Conservation (phyloP, 2,797 vertebrate species). For the Emys orbicularis region DNA sequence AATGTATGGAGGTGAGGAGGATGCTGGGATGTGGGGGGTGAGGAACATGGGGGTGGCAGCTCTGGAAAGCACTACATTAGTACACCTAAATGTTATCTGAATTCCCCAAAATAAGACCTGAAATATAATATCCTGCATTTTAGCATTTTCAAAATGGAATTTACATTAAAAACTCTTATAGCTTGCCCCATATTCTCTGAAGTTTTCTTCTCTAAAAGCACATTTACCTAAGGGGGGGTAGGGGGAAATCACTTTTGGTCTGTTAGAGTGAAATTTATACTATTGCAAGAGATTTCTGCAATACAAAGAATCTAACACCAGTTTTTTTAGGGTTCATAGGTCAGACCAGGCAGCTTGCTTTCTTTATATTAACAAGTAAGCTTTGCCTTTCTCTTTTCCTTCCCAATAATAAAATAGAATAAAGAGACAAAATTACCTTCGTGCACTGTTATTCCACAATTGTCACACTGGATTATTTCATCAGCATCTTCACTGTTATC, state of each 20-base stretch:
- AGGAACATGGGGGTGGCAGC: too few relatives aligned
- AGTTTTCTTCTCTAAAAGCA: not conserved
- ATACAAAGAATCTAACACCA: not conserved
- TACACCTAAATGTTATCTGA: not conserved
- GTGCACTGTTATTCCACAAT: conserved; percentile 98
- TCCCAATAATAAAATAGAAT: not conserved
- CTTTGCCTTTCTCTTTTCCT: not conserved
- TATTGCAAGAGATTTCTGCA: not conserved
- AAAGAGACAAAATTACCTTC: conserved; percentile 88
- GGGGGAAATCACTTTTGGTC: not conserved
- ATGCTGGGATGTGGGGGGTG: too few relatives aligned
- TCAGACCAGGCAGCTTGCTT: not conserved
- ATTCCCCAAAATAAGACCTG: not conserved
- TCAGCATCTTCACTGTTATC: conserved; percentile 99
- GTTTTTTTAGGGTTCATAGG: not conserved
- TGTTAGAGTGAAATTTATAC: not conserved
- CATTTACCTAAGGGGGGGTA: not conserved
- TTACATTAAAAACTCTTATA: not conserved
- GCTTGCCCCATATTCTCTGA: accelerated
- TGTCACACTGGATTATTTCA: conserved; percentile 99
- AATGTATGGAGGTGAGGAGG: too few relatives aligned
- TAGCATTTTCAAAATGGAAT: not conserved
- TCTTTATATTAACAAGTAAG: not conserved
- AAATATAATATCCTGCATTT: not conserved
- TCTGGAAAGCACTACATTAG: not conserved